phyloP scores from a whole-genome alignment of 2,797 vertebrate genomes.

The Gila robusta region DNA sequence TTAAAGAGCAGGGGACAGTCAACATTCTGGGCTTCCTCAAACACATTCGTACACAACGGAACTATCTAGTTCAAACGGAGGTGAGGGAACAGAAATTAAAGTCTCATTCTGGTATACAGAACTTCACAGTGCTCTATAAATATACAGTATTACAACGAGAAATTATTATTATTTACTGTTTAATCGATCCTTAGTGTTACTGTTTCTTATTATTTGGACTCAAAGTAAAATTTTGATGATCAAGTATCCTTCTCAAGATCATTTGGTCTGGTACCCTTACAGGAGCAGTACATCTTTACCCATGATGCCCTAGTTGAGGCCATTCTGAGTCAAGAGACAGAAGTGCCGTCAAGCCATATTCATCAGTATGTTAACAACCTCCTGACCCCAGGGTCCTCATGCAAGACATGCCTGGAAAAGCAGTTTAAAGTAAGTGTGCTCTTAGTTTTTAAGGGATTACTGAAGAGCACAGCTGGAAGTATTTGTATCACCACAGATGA shows the following conservation, averaged over 20 bases:
- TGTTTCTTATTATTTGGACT: not conserved
- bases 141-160: not conserved
- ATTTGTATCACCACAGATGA: not conserved
- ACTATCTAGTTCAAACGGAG: constrained; percentile 97
- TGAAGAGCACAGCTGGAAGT: constrained; percentile 20
- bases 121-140: not conserved
- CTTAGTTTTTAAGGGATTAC: not conserved
- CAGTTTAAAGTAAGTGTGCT: constrained; percentile 88
- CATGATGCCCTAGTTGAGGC: constrained; percentile 93
- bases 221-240: not conserved
- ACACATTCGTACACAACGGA: constrained; percentile 95
- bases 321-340: constrained; percentile 89
- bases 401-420: constrained; percentile 87
- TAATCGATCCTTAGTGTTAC: not conserved
- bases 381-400: constrained; percentile 85
- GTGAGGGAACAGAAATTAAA: constrained; percentile 74
- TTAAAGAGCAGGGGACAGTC: constrained; percentile 85
- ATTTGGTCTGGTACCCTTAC: constrained; percentile 53
- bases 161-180: not conserved
- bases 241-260: constrained; percentile 11
- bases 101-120: not conserved
- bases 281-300: constrained; percentile 97
- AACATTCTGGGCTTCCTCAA: constrained; percentile 94
- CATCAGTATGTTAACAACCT: constrained; percentile 91
- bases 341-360: constrained; percentile 84